Percentiles rank a stretch among this genome's conserved stretches.
Conservation (phyloP, 2,888 invertebrate genomes). For the Spilosoma lubricipeda region DNA sequence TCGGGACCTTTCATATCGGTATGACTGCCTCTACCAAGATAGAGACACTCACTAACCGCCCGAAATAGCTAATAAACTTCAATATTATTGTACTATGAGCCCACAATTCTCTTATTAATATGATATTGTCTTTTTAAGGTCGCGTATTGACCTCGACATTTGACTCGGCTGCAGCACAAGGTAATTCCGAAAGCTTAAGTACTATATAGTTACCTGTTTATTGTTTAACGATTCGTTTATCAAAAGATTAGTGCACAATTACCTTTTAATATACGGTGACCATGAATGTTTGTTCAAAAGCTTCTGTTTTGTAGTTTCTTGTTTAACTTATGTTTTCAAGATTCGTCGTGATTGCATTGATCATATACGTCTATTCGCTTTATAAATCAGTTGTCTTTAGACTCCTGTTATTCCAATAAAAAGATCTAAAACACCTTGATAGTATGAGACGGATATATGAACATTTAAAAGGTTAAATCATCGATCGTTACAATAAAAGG, state of each 20-base stretch:
- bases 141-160: conserved; percentile 40
- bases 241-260: neutral
- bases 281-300: neutral
- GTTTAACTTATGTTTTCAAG: neutral
- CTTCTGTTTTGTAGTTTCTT: neutral
- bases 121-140: conserved; percentile 25
- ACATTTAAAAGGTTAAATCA: too few relatives aligned
- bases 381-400: neutral
- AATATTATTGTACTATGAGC: neutral
- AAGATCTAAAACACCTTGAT: too few relatives aligned
- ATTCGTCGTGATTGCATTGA: neutral
- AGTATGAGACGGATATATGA: too few relatives aligned
- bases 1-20: too few relatives aligned
- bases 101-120: neutral
- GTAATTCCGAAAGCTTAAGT: conserved; percentile 23
- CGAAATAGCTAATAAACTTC: neutral
- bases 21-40: too few relatives aligned
- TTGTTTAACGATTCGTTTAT: neutral
- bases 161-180: conserved; percentile 42
- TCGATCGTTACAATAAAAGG: too few relatives aligned
- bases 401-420: too few relatives aligned
- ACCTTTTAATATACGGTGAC: conserved; percentile 1
- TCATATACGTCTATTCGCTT: neutral
- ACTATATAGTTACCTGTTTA: neutral
- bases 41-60: neutral